Evolutionary conservation across 2,113 vertebrate genomes (phyloP), one percentile per base, ranked within the genome.

Genomic region (Neogobius melanostomus): DNA sequence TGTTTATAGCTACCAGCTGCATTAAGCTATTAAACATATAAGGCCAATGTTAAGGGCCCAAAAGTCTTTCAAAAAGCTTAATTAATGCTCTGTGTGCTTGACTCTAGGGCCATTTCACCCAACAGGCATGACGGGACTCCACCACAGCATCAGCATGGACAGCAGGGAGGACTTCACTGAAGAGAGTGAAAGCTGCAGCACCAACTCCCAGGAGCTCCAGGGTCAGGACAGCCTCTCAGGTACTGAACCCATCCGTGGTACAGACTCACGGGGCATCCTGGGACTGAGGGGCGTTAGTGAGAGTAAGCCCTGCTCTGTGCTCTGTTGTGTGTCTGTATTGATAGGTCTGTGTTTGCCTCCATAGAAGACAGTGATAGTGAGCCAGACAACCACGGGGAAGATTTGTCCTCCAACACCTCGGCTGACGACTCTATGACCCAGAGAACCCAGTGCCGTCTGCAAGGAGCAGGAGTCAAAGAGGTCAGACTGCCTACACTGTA

Each of bases 321-420:
- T 88, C 80, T 88, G 85, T 87, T 84, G 89, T 88, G 71, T 79
- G 85, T 87, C 80, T 82, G 72, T 89, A 91, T 88, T 89, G 88
- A 91, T 89, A 89, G 88, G 86, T 82, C 77, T 89, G 82, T 88
- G 88, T 91, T 90, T 91, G 82, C 86, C 79, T 85, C 83, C 82
- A 72, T 90, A 93, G 92, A 93, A 80, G 92, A 93, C 71, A 92
- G 92, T 6, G 92, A 93, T 83, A 94, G 92, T 59, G 92, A 94
- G 74, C 89, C 72, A 7, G 92, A 94, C 83, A 91, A 91, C 87
- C 91, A 87, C 76, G 89, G 89, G 1, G 91, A 92, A 81, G 93
- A 94, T 86, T 90, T 90, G n/a, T 91, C 88, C 66, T 94, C 92
- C 67, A 92, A 91, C 87, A 83, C 88, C 64, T 94, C 93, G 0